Conservation (phyloP, 2,888 invertebrate genomes). For the Caenorhabditis japonica region DNA sequence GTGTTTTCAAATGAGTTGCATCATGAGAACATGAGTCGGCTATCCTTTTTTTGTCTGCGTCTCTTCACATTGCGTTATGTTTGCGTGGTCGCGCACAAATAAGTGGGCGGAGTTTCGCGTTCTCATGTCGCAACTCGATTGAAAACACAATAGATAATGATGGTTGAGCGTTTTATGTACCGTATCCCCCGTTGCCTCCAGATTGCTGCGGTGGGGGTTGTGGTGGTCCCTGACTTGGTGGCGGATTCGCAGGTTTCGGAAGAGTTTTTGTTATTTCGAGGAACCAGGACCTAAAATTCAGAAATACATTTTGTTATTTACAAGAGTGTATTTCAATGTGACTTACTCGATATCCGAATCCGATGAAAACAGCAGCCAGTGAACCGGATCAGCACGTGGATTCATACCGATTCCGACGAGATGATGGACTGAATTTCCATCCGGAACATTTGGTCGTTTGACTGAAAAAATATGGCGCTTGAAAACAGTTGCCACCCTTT, state of each 20-base stretch:
- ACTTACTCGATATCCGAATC: constrained; percentile 73
- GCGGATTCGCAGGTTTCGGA: constrained; percentile 64
- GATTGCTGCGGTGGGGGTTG: constrained; percentile 41
- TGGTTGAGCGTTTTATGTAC: too few relatives aligned
- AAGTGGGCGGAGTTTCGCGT: too few relatives aligned
- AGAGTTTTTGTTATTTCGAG: constrained; percentile 73
- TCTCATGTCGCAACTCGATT: too few relatives aligned
- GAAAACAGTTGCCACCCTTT: too few relatives aligned
- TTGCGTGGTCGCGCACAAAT: too few relatives aligned
- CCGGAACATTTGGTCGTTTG: constrained; percentile 69
- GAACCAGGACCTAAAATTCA: constrained; percentile 68
- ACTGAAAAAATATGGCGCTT: too few relatives aligned
- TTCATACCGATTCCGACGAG: constrained; percentile 76
- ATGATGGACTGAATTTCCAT: constrained; percentile 73
- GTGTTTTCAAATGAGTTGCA: background rate
- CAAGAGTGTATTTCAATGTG: background rate
- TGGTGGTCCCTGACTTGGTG: constrained; percentile 38
- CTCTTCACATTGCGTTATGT: too few relatives aligned
- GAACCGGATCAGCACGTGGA: constrained; percentile 73
- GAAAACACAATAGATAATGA: too few relatives aligned
- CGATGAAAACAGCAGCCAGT: constrained; percentile 74
- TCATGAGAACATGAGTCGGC: too few relatives aligned
- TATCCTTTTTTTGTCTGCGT: too few relatives aligned
- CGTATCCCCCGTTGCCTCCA: constrained; percentile 52
- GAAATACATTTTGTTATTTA: background rate